Evolutionary conservation across 2,113 vertebrate genomes (phyloP).

Genomic region (Heptranchias perlo): DNA sequence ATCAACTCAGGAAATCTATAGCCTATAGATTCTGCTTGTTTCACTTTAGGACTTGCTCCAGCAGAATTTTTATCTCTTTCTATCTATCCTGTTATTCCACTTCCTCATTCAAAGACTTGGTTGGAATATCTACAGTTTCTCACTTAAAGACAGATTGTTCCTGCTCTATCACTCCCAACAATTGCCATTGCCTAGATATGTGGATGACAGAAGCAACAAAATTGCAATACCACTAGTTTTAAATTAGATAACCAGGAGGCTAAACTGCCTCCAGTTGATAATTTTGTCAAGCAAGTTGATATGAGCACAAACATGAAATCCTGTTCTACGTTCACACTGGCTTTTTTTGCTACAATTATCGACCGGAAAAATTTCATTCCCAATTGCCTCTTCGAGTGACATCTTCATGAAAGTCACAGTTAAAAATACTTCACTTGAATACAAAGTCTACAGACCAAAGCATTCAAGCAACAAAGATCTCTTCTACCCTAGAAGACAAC

Average conservation of each 20-base stretch:
- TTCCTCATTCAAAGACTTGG: not conserved
- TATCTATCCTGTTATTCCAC: not conserved
- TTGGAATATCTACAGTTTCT: not conserved
- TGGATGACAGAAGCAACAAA: not conserved
- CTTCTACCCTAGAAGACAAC: not conserved
- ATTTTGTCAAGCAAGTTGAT: not conserved
- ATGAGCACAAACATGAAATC: not conserved
- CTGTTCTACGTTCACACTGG: not conserved
- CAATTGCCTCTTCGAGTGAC: not conserved
- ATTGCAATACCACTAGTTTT: not conserved
- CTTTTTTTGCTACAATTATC: not conserved
- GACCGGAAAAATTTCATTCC: not conserved
- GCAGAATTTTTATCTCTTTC: not conserved
- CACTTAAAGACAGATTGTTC: not conserved
- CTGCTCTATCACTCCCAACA: not conserved
- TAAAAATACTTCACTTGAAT: not conserved
- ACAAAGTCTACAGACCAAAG: constrained; percentile 12
- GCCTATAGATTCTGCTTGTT: not conserved
- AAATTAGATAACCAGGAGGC: not conserved
- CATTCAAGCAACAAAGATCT: not conserved
- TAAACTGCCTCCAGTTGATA: not conserved
- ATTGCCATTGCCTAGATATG: not conserved
- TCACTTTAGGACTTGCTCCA: not conserved
- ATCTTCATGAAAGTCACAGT: not conserved
- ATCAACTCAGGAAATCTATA: not conserved